Evolutionary conservation across 2,113 vertebrate genomes (phyloP).

Genomic region (Andinoacara biseriatus): DNA sequence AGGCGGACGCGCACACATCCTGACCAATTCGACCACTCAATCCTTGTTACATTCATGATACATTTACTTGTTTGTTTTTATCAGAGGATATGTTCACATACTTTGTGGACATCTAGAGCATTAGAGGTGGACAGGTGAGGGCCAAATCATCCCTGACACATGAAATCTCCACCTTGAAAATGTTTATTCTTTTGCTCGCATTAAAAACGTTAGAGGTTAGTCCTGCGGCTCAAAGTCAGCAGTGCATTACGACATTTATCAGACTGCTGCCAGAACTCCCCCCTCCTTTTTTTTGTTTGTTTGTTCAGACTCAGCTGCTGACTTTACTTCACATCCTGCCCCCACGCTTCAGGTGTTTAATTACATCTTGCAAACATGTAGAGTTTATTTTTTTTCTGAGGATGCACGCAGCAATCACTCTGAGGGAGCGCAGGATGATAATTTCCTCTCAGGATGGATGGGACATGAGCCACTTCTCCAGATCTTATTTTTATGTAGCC

Average conservation of each 20-base stretch:
- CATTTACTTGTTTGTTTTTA: background rate
- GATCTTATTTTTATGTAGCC: background rate
- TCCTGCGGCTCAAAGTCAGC: background rate
- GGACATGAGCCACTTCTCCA: background rate
- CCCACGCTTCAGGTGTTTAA: conserved; percentile 13
- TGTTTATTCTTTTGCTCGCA: background rate
- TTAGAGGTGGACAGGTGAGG: background rate
- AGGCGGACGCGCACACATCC: conserved; percentile 26
- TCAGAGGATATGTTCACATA: background rate
- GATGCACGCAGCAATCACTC: background rate
- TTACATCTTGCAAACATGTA: conserved; percentile 8
- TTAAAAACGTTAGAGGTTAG: background rate
- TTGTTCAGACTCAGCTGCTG: conserved; percentile 15
- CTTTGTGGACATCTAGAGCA: background rate
- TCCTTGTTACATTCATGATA: background rate
- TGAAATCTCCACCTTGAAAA: background rate
- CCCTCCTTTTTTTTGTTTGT: background rate
- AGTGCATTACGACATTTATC: background rate
- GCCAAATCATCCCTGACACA: background rate
- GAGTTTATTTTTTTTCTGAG: background rate
- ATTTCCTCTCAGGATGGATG: conserved; percentile 10
- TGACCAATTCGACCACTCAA: conserved; percentile 8
- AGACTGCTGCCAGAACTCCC: background rate
- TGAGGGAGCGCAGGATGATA: background rate
- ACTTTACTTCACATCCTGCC: conserved; percentile 1